Percentiles rank a stretch among this genome's conserved stretches.
phyloP scores from a whole-genome alignment of 2,888 invertebrate genomes.

The Zygothrica quintamaculata region DNA sequence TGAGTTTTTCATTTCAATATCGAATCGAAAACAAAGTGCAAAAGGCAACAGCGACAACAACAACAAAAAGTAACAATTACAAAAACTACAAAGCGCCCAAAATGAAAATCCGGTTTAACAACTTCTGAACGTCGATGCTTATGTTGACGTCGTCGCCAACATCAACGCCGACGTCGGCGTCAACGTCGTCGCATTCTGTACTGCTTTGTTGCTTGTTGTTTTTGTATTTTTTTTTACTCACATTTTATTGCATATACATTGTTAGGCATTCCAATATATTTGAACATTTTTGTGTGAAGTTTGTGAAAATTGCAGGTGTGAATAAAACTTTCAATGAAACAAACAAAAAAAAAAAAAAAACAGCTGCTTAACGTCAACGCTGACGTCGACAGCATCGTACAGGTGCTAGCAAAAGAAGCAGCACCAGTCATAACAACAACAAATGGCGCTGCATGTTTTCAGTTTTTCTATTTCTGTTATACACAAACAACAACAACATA shows the following conservation, averaged over 20 bases:
- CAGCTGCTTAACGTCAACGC: conserved; percentile 54
- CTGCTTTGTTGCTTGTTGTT: conserved; percentile 24
- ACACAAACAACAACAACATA: conserved; percentile 41
- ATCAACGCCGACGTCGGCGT: conserved; percentile 25
- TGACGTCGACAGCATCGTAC: conserved; percentile 47
- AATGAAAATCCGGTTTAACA: conserved; percentile 81
- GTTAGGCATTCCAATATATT: conserved; percentile 46
- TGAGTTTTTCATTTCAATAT: conserved; percentile 59
- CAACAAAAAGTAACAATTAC: conserved; percentile 22
- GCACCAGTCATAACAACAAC: conserved; percentile 18
- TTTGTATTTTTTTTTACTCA: conserved; percentile 17
- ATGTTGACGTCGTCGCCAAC: conserved; percentile 13
- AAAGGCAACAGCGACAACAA: conserved; percentile 65
- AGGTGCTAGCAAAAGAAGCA: conserved; percentile 41
- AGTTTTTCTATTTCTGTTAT: conserved; percentile 61
- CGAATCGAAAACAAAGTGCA: conserved; percentile 70
- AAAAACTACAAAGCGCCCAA: conserved; percentile 62
- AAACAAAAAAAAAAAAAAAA: conserved; percentile 37
- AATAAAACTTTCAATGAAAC: conserved; percentile 53
- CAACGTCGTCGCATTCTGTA: conserved; percentile 38
- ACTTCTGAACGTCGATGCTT: conserved; percentile 58
- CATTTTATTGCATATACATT: conserved; percentile 39
- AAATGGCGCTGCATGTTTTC: conserved; percentile 14
- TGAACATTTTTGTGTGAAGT: conserved; percentile 20
- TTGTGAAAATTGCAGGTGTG: conserved; percentile 57